These are phyloP conservation scores for Macrostomum cliftonense DNA, from an alignment of 2,888 invertebrate species.

Conservation along the genomic window DNA sequence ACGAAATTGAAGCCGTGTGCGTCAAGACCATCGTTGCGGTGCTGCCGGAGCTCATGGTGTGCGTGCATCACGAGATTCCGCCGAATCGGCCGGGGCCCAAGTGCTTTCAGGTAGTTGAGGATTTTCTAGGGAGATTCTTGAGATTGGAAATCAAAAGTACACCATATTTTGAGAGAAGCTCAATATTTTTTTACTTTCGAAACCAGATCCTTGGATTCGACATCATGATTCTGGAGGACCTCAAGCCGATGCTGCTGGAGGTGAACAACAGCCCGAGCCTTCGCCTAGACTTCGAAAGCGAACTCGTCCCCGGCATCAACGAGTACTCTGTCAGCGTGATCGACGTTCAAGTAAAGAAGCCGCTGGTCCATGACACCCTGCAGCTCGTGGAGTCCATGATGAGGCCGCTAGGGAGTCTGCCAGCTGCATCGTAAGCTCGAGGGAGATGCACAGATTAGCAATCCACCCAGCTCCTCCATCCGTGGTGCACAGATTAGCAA, in stretches of 20 bases:
- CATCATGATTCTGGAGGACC: slow-evolving; percentile 34
- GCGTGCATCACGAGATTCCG: slow-evolving; percentile 25
- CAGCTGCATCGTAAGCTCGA: not conserved
- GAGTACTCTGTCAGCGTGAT: slow-evolving; percentile 25
- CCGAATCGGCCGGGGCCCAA: slow-evolving; percentile 32
- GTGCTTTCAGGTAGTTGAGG: slow-evolving; percentile 39
- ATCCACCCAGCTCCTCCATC: not conserved
- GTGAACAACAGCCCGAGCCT: slow-evolving; percentile 41
- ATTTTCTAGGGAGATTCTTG: not conserved
- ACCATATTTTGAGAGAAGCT: no score
- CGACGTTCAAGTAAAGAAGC: slow-evolving; percentile 39
- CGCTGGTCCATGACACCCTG: slow-evolving; percentile 38
- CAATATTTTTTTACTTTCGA: no score
- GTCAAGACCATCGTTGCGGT: slow-evolving; percentile 40
- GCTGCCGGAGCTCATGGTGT: slow-evolving; percentile 38
- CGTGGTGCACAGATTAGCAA: not conserved
- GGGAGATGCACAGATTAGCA: not conserved
- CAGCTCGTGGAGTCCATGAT: slow-evolving; percentile 24
- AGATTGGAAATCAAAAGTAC: no score
- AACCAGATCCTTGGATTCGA: slow-evolving; percentile 42
- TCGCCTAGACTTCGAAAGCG: slow-evolving; percentile 36
- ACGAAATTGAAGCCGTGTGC: slow-evolving; percentile 36
- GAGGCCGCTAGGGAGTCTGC: not conserved
- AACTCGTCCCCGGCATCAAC: slow-evolving; percentile 22
- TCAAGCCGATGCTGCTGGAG: slow-evolving; percentile 39